Percentiles rank a stretch among this genome's conserved stretches.
Conservation (phyloP, 2,888 invertebrate species). For the Chalcis sispes region DNA sequence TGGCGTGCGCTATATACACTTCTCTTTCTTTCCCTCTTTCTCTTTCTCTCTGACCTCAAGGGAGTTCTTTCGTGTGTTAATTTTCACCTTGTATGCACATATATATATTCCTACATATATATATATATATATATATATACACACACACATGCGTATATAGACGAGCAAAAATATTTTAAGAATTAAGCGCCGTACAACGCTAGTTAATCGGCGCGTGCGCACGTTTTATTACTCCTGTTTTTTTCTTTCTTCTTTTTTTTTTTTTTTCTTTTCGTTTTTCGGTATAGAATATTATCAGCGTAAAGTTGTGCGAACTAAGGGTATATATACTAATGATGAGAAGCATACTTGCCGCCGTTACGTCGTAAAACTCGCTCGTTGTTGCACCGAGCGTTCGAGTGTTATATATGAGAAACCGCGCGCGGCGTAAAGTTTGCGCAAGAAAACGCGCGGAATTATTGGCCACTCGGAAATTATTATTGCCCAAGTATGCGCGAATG, state of each 20-base stretch:
- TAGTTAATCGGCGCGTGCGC: constrained; percentile 27
- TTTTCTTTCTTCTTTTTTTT: neutral
- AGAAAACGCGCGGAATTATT: neutral
- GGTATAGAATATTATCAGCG: constrained; percentile 42
- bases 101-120: too few relatives aligned
- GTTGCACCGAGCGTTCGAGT: too few relatives aligned
- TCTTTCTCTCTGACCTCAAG: too few relatives aligned
- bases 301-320: neutral
- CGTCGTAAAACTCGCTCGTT: too few relatives aligned
- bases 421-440: constrained; percentile 32
- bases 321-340: too few relatives aligned
- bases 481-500: neutral
- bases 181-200: constrained; percentile 45
- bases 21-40: neutral
- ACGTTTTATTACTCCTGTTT: constrained; percentile 34
- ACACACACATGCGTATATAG: too few relatives aligned
- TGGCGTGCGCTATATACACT: neutral
- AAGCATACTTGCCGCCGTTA: neutral
- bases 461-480: neutral
- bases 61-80: constrained; percentile 22
- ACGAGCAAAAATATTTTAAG: constrained; percentile 50
- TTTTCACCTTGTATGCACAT: constrained; percentile 45
- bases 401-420: constrained; percentile 30
- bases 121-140: too few relatives aligned
- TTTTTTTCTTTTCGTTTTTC: neutral